Evolutionary conservation across 2,888 invertebrate genomes (phyloP), one percentile per base, ranked within the genome.

Genomic region (Lasioglossum marginatum): DNA sequence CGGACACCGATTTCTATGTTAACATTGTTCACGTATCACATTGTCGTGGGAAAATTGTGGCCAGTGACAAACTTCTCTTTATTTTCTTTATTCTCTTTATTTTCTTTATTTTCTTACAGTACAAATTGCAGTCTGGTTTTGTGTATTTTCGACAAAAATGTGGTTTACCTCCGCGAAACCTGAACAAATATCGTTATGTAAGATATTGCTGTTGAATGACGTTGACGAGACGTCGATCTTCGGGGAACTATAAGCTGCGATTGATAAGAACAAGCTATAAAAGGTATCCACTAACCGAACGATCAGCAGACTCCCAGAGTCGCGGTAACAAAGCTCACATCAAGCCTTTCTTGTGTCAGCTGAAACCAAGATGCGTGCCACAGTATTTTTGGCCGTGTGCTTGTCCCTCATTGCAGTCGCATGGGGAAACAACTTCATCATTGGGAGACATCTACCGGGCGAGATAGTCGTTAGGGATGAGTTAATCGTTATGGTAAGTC

Each of bases 251-350:
- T 63, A 12, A 43, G 10, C 6, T 66, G 12, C 10, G 43, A 68
- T 81, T 85, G 91, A 91, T 91, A 91, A 89, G 81, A 45, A 19
- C 16, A 73, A 40, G 74, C 57, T 91, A 91, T 91, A 91, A 87
- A 89, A 85, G 34, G 68, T 40, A 45, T 79, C 3, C 14, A 74
- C 43, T 27, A 16, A 23, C 31, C 5, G 10, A 37, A n/a, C 68
- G 27, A 0, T 6, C 60, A 37, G 45, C 63, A 72, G 45, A 76
- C 63, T 76, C 77, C 19, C 27, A 27, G 40, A 31, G 77, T 48
- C 40, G n/a, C 27, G 75, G n/a, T 16, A 48, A 52, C 37, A 31
- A 31, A 63, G 63, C 60, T 23, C 6, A 19, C 8, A 52, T 6
- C 23, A 23, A 52, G 8, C 8, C 8, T 8, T n/a, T 3, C 10